These are phyloP conservation scores for Rallus limicola DNA, from an alignment of 2,113 vertebrate genomes.

Conservation along the genomic window DNA sequence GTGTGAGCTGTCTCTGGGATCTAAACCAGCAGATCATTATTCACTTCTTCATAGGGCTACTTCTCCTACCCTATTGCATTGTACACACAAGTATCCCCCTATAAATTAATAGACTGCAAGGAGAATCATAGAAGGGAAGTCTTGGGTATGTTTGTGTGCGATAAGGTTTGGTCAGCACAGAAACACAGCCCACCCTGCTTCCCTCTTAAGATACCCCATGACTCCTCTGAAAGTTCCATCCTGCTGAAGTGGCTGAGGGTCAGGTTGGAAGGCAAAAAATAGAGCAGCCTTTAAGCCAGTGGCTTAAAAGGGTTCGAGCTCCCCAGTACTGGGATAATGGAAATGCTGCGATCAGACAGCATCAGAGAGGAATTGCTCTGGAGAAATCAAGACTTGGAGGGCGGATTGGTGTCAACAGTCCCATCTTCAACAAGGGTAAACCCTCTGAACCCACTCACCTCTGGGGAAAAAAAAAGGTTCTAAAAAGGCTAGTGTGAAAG, in stretches of 20 bases:
- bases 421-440: neutral
- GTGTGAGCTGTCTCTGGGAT: neutral
- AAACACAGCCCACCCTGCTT: neutral
- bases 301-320: neutral
- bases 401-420: neutral
- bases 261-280: neutral
- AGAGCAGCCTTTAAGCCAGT: neutral
- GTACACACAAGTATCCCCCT: neutral
- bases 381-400: neutral
- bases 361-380: neutral
- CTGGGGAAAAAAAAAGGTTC: neutral
- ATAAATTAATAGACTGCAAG: neutral
- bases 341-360: neutral
- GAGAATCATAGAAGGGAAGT: too few species aligned
- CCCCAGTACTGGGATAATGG: neutral
- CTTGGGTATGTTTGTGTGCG: neutral
- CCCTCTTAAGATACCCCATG: neutral
- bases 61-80: too few species aligned
- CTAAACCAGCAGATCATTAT: neutral
- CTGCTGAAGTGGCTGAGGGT: neutral
- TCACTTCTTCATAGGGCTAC: neutral
- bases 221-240: neutral
- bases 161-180: neutral
- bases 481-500: neutral
- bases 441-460: neutral